phyloP scores from a whole-genome alignment of 2,797 vertebrate species.

The Hephaestus fuliginosus region DNA sequence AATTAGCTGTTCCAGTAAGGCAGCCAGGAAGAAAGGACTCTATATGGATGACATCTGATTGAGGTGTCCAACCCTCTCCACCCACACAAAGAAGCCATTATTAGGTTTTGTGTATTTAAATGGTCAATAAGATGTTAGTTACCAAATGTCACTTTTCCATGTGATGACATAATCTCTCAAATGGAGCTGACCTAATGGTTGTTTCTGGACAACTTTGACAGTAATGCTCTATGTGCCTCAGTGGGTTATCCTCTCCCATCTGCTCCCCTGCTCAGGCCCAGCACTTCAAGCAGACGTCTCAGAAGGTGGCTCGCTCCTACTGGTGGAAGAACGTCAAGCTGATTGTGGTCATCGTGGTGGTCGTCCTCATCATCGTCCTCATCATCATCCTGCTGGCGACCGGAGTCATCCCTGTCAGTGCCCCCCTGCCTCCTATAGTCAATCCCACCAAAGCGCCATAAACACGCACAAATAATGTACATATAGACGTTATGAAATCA shows the following conservation, averaged over 20 bases:
- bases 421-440: slow-evolving; percentile 11
- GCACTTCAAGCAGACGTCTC: slow-evolving; percentile 93
- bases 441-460: slow-evolving; percentile 6
- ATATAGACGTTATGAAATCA: slow-evolving; percentile 20
- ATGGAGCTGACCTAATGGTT: too few relatives aligned
- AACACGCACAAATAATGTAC: slow-evolving; percentile 36
- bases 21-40: neutral
- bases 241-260: neutral
- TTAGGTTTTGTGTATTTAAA: neutral
- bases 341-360: slow-evolving; percentile 87
- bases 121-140: neutral
- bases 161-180: neutral
- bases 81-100: neutral
- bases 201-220: neutral
- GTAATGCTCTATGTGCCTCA: neutral
- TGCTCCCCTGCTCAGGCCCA: slow-evolving; percentile 85
- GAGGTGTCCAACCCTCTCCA: neutral
- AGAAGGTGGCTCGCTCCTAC: slow-evolving; percentile 92
- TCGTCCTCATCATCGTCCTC: slow-evolving; percentile 89
- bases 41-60: neutral
- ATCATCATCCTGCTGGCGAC: slow-evolving; percentile 92
- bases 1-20: neutral
- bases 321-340: slow-evolving; percentile 97
- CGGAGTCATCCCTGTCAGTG: slow-evolving; percentile 85
- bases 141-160: neutral